Conservation (phyloP, 2,113 vertebrate species). For the Sebastes schlegelii region DNA sequence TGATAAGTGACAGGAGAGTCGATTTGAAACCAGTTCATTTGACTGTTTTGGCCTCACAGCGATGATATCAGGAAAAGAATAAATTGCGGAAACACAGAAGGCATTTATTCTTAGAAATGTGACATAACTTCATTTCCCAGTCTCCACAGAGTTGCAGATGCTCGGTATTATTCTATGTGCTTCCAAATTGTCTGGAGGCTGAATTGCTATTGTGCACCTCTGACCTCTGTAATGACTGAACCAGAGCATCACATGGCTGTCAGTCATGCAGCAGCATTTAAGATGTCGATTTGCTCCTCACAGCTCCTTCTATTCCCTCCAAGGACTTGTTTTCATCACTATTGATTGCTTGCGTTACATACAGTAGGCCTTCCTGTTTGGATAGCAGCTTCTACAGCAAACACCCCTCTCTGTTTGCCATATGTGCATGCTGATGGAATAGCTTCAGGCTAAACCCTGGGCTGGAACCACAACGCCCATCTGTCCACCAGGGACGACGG, state of each 20-base stretch:
- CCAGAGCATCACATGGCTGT: slow-evolving; percentile 14
- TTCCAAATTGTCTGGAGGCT: slow-evolving; percentile 14
- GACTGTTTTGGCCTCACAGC: background rate
- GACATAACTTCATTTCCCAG: slow-evolving; percentile 3
- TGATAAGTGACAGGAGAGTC: slow-evolving; percentile 21
- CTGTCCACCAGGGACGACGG: slow-evolving; percentile 59
- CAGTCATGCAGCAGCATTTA: slow-evolving; percentile 46
- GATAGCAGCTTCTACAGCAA: slow-evolving; percentile 12
- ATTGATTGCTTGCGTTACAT: slow-evolving; percentile 36
- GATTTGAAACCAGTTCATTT: background rate
- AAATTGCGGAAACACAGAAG: background rate
- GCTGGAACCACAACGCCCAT: slow-evolving; percentile 55
- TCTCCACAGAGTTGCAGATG: background rate
- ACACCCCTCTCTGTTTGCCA: slow-evolving; percentile 27
- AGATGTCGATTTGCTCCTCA: slow-evolving; percentile 6
- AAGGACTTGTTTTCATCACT: slow-evolving; percentile 32
- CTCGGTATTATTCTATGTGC: background rate
- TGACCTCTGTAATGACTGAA: slow-evolving; percentile 39
- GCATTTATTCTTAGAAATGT: slow-evolving; percentile 13
- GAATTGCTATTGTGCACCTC: slow-evolving; percentile 20
- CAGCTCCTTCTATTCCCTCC: background rate
- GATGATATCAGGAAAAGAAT: background rate
- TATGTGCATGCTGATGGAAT: slow-evolving; percentile 55
- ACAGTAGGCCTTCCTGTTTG: slow-evolving; percentile 21
- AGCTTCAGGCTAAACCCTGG: slow-evolving; percentile 58